Evolutionary conservation across 2,888 invertebrate species (phyloP).

Genomic region (Nymphalis c-album): DNA sequence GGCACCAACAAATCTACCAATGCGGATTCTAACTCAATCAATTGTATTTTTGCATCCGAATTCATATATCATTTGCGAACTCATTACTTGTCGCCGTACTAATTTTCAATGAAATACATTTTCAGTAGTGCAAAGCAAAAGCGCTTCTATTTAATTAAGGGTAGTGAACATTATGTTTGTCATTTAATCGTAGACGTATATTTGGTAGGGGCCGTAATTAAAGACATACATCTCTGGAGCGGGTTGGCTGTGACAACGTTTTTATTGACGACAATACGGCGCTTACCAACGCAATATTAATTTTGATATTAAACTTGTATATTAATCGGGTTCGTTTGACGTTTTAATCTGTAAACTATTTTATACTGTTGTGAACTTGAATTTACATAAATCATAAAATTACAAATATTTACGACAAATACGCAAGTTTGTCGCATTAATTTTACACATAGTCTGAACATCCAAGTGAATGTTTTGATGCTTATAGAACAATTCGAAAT

Average conservation of each 20-base stretch:
- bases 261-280: constrained; percentile 15
- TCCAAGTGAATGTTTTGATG: too few relatives aligned
- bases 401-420: too few relatives aligned
- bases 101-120: not conserved
- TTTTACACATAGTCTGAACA: too few relatives aligned
- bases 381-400: too few relatives aligned
- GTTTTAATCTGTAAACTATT: not conserved
- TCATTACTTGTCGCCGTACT: not conserved
- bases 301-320: not conserved
- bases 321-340: not conserved
- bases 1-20: too few relatives aligned
- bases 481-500: too few relatives aligned
- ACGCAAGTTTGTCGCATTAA: too few relatives aligned
- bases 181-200: constrained; percentile 4
- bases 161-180: not conserved
- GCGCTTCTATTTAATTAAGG: not conserved
- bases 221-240: constrained; percentile 29
- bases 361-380: too few relatives aligned
- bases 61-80: too few relatives aligned
- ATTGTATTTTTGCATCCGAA: too few relatives aligned
- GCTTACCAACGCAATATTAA: not conserved
- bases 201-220: constrained; percentile 19
- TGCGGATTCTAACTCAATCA: too few relatives aligned
- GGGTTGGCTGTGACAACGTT: constrained; percentile 27
- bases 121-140: not conserved